Evolutionary conservation across 37 sponge, comb jelly and placozoan genomes (phyloP), one percentile per base, ranked within the genome.

Genomic region (Geodia barretti): DNA sequence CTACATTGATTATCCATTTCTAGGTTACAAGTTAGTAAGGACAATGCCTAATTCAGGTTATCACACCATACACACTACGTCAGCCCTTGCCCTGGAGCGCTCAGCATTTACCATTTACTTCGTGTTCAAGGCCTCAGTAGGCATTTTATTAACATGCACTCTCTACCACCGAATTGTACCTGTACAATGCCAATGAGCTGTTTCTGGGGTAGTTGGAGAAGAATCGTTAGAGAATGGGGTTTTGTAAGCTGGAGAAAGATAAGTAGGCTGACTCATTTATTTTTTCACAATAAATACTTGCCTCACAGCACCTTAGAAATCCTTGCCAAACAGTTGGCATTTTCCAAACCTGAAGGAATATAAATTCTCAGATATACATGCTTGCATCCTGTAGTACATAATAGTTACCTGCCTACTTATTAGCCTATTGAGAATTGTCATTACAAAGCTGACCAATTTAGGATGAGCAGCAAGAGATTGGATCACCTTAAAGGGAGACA

Each of bases 251-350:
- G 62, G n/a, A 84, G 21, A 36, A 34, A 0, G 20, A 29, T 17
- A 28, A 35, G 39, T 1, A 1, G 4, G 31, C 32, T 7, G 5
- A 14, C 62, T 24, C 4, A 21, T 28, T 9, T 4, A 9, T 9
- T 7, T 39, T 7, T 41, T 21, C 40, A 24, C 19, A 8, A 60
- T 14, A 26, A 17, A 24, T 75, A 37, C 81, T 68, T 39, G 87
- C 96, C 86, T 94, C 89, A 88, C 95, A 97, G 59, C 99, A 99
- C 68, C 92, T 97, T 68, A 99, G 76, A 41, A 99, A 99, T 5
- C 99, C 99, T 76, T 97, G 95, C 99, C 99, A 99, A 47, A 99
- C 89, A 62, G 92, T 97, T 2, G 93, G 79, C 59, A 90, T 91
- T 72, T 92, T 92, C 99, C 99, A 99, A 21, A 96, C 86, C 94